Evolutionary conservation across 1,140 invertebrate species (phyloP), one percentile per base, ranked within the genome.

Genomic region (Zaprionus davidi): DNA sequence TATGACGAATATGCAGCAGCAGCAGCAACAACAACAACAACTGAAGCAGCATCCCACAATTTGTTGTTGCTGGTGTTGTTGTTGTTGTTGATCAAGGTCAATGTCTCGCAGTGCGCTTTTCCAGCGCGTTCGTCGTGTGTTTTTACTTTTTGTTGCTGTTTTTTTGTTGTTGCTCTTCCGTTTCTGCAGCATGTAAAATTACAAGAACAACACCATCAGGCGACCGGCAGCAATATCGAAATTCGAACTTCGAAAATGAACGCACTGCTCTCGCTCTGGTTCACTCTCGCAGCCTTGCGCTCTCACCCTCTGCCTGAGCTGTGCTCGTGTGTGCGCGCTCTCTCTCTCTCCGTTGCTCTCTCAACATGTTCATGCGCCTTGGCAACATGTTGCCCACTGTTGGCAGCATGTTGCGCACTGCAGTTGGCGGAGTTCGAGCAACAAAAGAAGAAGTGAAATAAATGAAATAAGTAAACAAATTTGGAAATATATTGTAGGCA

Each of bases 221-320:
- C 64, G 24, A 70, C 70, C 70, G 70, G 70, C 75, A 49, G 62
- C n/a, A 59, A 57, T 2, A 58, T 75, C 71, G 60, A 76, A 79
- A 38, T 82, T 86, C 83, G 70, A 86, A 78, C 0, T 82, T 74
- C 82, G 83, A 86, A 87, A 84, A 85, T 84, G 81, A 85, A 78
- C 81, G 26, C 59, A 3, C 49, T 60, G 53, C 26, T 44, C 17
- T 13, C 17, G 13, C 53, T 5, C 75, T 49, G 44, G 1, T 15
- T 68, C 34, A 53, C 58, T 15, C 13, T 13, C 31, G 1, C 24
- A 34, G 31, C 4, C 64, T 11, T n/a, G 12, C 34, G 34, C 46
- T 20, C 70, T 60, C 79, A 41, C 69, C 38, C n/a, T 13, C 20
- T n/a, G 5, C 41, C 41, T 17, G 31, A 34, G 2, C 9, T 34